Percentiles rank a stretch among this genome's conserved stretches.
phyloP scores from a whole-genome alignment of 2,888 invertebrate genomes.

The Macaria notata region DNA sequence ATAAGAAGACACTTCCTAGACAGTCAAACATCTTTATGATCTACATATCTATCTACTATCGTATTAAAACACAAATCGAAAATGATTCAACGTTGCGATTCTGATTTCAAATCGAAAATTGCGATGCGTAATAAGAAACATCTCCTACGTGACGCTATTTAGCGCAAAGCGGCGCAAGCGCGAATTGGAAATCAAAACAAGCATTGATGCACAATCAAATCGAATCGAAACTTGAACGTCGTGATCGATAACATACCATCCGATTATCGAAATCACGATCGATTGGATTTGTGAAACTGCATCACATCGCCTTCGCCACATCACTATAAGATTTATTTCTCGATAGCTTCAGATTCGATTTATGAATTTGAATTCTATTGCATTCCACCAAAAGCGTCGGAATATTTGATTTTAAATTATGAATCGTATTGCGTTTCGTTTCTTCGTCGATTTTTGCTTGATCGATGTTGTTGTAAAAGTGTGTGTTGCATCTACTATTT shows the following conservation, averaged over 20 bases:
- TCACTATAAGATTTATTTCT: constrained; percentile 39
- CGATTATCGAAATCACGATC: constrained; percentile 79
- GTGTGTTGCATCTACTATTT: constrained; percentile 68
- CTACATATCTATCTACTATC: no score
- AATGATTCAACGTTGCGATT: constrained; percentile 48
- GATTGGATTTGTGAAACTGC: constrained; percentile 52
- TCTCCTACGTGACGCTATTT: constrained; percentile 78
- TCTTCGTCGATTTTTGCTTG: constrained; percentile 43
- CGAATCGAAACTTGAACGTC: constrained; percentile 76
- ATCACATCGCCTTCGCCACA: constrained; percentile 31
- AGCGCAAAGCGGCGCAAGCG: constrained; percentile 76
- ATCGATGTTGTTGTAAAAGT: constrained; percentile 39
- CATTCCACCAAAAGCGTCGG: constrained; percentile 23
- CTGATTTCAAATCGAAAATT: constrained; percentile 70
- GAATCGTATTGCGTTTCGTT: constrained; percentile 27
- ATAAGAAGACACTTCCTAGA: no score
- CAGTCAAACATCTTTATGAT: no score
- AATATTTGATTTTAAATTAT: constrained; percentile 13
- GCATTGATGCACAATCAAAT: constrained; percentile 74
- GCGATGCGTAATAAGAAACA: constrained; percentile 58
- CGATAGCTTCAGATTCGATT: constrained; percentile 24
- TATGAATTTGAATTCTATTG: constrained; percentile 50
- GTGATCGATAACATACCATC: constrained; percentile 78
- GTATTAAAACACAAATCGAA: not conserved
- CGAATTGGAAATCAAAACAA: constrained; percentile 82